A percentile compares a stretch with the other conserved stretches of the same genome.
These are phyloP conservation scores for Globia sparganii DNA, from an alignment of 2,888 invertebrate species.

Conservation along the genomic window DNA sequence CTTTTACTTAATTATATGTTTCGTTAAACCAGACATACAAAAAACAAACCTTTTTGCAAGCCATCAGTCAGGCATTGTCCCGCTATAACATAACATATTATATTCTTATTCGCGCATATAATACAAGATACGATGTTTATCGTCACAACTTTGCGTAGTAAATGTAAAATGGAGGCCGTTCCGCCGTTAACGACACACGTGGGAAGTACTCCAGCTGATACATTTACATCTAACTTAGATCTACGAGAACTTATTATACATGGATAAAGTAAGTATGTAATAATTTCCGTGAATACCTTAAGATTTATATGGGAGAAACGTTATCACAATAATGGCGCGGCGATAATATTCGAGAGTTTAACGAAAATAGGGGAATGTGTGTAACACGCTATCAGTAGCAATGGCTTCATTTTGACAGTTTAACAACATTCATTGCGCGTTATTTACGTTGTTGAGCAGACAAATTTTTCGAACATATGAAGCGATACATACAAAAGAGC, in stretches of 20 bases:
- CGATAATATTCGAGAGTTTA: not conserved
- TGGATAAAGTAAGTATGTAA: conserved; percentile 28
- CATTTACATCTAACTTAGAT: conserved; percentile 47
- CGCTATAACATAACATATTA: not conserved
- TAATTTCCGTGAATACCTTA: conserved; percentile 12
- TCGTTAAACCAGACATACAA: not conserved
- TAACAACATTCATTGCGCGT: not conserved
- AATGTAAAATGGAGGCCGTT: conserved; percentile 40
- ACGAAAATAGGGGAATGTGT: not conserved
- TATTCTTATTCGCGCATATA: conserved; percentile 23
- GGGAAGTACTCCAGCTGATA: conserved; percentile 53
- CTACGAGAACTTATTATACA: conserved; percentile 17
- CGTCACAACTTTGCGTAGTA: conserved; percentile 52
- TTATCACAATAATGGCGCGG: not conserved
- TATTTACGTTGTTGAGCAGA: not conserved
- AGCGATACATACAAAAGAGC: too few relatives aligned
- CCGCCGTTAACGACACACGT: conserved; percentile 46
- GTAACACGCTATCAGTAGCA: not conserved
- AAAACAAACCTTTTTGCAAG: conserved; percentile 7
- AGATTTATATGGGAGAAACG: not conserved
- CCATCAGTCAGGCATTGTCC: not conserved
- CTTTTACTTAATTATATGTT: not conserved
- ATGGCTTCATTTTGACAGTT: not conserved
- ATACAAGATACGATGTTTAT: conserved; percentile 41
- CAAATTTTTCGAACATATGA: not conserved